phyloP scores from a whole-genome alignment of 2,113 vertebrate species.

The Stomatorhinus ivindoensis region DNA sequence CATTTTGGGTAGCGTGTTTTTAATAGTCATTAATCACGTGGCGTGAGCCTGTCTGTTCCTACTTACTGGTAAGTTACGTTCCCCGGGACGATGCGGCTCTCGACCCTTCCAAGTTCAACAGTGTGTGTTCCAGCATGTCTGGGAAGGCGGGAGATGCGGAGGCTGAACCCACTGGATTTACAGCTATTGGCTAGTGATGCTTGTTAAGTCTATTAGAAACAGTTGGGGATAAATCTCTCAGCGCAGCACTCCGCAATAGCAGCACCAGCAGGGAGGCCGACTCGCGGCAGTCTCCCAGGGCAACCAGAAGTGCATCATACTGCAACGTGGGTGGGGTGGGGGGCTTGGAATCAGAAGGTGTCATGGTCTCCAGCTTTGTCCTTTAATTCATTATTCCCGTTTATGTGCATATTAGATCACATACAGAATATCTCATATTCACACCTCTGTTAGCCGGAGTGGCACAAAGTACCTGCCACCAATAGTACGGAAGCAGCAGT shows the following conservation, averaged over 20 bases:
- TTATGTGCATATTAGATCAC: background rate
- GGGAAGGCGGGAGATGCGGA: slow-evolving; percentile 24
- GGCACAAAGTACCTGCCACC: background rate
- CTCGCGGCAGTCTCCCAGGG: background rate
- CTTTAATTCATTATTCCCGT: background rate
- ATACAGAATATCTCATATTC: background rate
- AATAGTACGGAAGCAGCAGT: background rate
- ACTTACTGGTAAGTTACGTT: slow-evolving; percentile 11
- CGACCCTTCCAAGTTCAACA: slow-evolving; percentile 28
- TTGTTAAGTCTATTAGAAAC: slow-evolving; percentile 36
- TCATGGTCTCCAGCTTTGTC: background rate
- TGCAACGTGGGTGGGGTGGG: background rate
- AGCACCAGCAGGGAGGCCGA: background rate
- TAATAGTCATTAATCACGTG: background rate
- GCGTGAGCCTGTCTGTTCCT: slow-evolving; percentile 12
- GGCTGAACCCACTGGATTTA: slow-evolving; percentile 16
- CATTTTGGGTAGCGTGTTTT: background rate
- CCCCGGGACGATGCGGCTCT: background rate
- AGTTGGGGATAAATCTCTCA: slow-evolving; percentile 27
- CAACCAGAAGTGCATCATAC: background rate
- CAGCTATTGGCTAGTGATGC: slow-evolving; percentile 16
- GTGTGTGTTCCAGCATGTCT: slow-evolving; percentile 24
- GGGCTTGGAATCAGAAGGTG: background rate
- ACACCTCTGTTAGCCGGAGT: background rate
- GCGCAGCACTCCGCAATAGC: background rate